A percentile compares a stretch with the other conserved stretches of the same genome.
These are phyloP conservation scores for Ataeniobius toweri DNA, from an alignment of 2,797 vertebrate species.

Conservation along the genomic window DNA sequence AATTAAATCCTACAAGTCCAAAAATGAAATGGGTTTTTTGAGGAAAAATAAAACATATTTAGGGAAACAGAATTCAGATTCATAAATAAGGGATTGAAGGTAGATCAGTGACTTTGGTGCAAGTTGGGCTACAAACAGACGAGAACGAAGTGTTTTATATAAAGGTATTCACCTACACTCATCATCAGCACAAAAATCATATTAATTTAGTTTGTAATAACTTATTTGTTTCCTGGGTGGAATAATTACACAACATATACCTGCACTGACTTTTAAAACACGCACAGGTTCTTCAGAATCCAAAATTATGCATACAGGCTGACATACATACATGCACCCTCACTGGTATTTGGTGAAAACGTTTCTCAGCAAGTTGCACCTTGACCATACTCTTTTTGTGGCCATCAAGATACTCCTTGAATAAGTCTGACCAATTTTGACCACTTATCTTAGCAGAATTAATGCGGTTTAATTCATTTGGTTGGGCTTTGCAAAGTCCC, in stretches of 20 bases:
- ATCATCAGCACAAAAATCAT: too few relatives aligned
- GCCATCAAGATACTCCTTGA: too few relatives aligned
- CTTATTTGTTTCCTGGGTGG: too few relatives aligned
- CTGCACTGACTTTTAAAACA: too few relatives aligned
- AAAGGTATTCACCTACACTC: background rate
- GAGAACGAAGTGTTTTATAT: slow-evolving; percentile 19
- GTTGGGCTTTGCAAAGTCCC: too few relatives aligned
- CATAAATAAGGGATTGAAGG: background rate
- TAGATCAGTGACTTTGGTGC: slow-evolving; percentile 5
- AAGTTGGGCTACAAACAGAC: slow-evolving; percentile 15
- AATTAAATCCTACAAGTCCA: slow-evolving; percentile 3
- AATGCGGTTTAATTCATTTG: too few relatives aligned
- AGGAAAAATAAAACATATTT: background rate
- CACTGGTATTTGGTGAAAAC: background rate
- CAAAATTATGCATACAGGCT: background rate
- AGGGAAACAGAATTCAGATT: background rate
- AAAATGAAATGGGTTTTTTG: background rate
- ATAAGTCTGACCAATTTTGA: background rate
- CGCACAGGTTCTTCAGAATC: background rate
- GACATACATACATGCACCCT: background rate
- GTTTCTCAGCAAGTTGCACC: too few relatives aligned
- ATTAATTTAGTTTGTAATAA: too few relatives aligned
- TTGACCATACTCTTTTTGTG: too few relatives aligned
- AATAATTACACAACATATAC: too few relatives aligned
- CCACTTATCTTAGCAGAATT: background rate